Evolutionary conservation across 1,140 invertebrate species (phyloP).

Genomic region (Ostrea denselamellosa): DNA sequence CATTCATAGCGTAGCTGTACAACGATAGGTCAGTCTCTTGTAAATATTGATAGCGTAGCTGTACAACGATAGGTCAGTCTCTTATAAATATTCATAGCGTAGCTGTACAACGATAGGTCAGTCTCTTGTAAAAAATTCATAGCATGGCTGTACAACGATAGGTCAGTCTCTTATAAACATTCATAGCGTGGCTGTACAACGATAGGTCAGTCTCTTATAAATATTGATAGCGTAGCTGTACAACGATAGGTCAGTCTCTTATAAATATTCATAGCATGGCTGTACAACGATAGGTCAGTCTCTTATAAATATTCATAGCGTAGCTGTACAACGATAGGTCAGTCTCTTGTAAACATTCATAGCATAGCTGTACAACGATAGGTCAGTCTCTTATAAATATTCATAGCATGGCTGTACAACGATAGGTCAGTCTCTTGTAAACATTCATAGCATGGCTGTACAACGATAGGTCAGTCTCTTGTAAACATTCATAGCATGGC

Average conservation of each 20-base stretch:
- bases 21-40: slow-evolving; percentile 86
- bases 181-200: slow-evolving; percentile 96
- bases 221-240: slow-evolving; percentile 91
- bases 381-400: slow-evolving; percentile 77
- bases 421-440: slow-evolving; percentile 82
- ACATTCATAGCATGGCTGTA: slow-evolving; percentile 92
- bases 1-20: slow-evolving; percentile 93
- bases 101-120: slow-evolving; percentile 95
- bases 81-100: slow-evolving; percentile 91
- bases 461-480: slow-evolving; percentile 86
- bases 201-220: slow-evolving; percentile 82
- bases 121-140: slow-evolving; percentile 79
- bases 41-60: slow-evolving; percentile 87
- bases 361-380: slow-evolving; percentile 97
- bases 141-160: slow-evolving; percentile 97
- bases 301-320: slow-evolving; percentile 82
- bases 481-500: slow-evolving; percentile 87
- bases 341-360: slow-evolving; percentile 79
- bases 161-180: slow-evolving; percentile 77
- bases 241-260: slow-evolving; percentile 86
- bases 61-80: slow-evolving; percentile 90
- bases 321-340: slow-evolving; percentile 96
- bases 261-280: slow-evolving; percentile 87
- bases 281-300: slow-evolving; percentile 92
- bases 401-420: slow-evolving; percentile 96